Conservation (phyloP, 1,140 invertebrate genomes). For the Cotesia typhae region DNA sequence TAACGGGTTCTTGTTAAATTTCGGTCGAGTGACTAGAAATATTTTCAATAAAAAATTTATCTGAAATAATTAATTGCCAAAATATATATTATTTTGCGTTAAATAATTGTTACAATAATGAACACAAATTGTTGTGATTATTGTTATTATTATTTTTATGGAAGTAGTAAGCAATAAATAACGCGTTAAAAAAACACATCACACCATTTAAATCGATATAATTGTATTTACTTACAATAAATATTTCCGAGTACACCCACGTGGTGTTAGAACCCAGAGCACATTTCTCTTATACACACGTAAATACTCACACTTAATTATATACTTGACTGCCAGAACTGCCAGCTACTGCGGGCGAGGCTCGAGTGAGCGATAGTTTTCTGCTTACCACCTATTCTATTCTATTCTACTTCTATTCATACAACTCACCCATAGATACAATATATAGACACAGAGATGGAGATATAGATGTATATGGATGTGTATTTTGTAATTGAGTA, state of each 20-base stretch:
- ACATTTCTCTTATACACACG: constrained; percentile 28
- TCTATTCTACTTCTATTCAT: no score
- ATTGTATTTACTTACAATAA: constrained; percentile 4
- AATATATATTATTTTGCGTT: no score
- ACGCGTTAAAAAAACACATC: no score
- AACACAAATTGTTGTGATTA: not conserved
- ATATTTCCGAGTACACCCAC: constrained; percentile 13
- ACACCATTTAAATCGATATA: no score
- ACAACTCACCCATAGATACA: no score
- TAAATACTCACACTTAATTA: constrained; percentile 41
- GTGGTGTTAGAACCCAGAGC: constrained; percentile 19
- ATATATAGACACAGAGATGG: no score
- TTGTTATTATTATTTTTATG: not conserved
- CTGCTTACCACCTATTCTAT: no score
- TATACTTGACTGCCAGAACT: constrained; percentile 36
- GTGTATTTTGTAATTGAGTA: no score
- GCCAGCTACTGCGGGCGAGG: constrained; percentile 39
- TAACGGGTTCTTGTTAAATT: constrained; percentile 31
- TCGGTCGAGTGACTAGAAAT: constrained; percentile 18
- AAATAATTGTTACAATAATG: no score
- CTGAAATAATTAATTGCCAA: no score
- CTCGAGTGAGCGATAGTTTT: constrained; percentile 39
- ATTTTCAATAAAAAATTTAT: not conserved
- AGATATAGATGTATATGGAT: no score
- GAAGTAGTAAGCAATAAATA: no score